Percentiles rank a stretch among this genome's conserved stretches.
These are phyloP conservation scores for Taenaris catops DNA, from an alignment of 2,888 invertebrate species.

Conservation along the genomic window DNA sequence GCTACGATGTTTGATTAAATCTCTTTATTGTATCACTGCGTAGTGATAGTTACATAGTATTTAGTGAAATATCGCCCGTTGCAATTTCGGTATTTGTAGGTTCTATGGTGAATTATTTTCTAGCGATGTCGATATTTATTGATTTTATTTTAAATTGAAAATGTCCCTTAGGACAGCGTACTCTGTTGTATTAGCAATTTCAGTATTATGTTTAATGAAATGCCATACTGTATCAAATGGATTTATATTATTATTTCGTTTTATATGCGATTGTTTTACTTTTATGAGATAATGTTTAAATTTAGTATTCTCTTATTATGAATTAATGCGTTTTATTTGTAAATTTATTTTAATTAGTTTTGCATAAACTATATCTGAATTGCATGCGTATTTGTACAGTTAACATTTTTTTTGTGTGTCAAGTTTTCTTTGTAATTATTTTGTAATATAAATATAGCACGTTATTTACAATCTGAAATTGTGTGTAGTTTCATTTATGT, in stretches of 20 bases:
- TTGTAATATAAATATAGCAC: constrained; percentile 79
- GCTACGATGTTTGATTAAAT: constrained; percentile 44
- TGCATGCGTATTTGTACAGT: constrained; percentile 71
- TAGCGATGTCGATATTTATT: constrained; percentile 32
- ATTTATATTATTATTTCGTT: constrained; percentile 55
- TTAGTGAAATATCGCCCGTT: constrained; percentile 20
- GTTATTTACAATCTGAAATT: constrained; percentile 67
- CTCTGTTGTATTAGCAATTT: constrained; percentile 76
- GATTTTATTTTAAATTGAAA: too few relatives aligned
- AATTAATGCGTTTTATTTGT: constrained; percentile 51
- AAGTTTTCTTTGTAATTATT: constrained; percentile 76
- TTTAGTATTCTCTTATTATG: constrained; percentile 47
- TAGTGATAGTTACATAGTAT: constrained; percentile 22
- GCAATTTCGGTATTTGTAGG: constrained; percentile 20
- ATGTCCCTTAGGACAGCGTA: constrained; percentile 46
- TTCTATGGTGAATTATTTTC: constrained; percentile 20
- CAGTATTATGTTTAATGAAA: constrained; percentile 72
- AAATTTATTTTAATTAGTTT: constrained; percentile 60
- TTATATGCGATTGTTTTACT: constrained; percentile 53
- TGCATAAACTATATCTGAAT: constrained; percentile 54
- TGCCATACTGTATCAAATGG: constrained; percentile 75
- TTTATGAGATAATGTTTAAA: constrained; percentile 49
- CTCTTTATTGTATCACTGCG: constrained; percentile 33
- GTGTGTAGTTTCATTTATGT: constrained; percentile 35
- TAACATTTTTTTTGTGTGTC: constrained; percentile 66